Evolutionary conservation across 2,888 invertebrate species (phyloP), one percentile per base, ranked within the genome.

Genomic region (Chrysotoxum bicinctum): DNA sequence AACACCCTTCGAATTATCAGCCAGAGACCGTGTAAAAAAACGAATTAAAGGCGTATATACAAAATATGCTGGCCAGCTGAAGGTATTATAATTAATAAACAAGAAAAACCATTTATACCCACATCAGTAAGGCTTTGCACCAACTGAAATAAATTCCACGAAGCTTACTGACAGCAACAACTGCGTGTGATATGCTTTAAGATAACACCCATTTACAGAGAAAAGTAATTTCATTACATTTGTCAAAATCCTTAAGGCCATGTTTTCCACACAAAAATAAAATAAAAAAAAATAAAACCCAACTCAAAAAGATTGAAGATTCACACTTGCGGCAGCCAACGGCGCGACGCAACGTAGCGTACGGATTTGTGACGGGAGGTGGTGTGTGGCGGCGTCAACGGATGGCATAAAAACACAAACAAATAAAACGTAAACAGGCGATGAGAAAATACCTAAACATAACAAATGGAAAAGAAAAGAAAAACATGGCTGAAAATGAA

Each of bases 171-270:
- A 48, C 66, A 66, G 35, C 32, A 35, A 50, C 66, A 40, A 40
- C 37, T 43, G 37, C 60, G 35, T 50, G 48, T 48, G 64, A 32
- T 66, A 66, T 66, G 32, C 48, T 66, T 30, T 14, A 66, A 76
- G 76, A 58, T 45, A 72, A 54, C 64, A 43, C 35, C 52, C 32
- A 8, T 72, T 35, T 10, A 62, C 40, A n/a, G 60, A 35, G 66
- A 43, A 64, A 83, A 26, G 70, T 60, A 70, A 84, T 84, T 84
- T 84, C 75, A 84, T 84, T 84, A 72, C 75, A 70, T 84, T 70
- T 64, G 66, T 40, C 69, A 70, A 48, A 68, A 80, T 84, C 84
- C 80, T 66, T 80, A 75, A 80, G 75, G 75, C 52, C 54, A 45
- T 75, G 52, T 45, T 70, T 70, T 74, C 37, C 32, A 58, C 32